Conservation (phyloP, 2,797 vertebrate genomes). For the Protosalanx chinensis region DNA sequence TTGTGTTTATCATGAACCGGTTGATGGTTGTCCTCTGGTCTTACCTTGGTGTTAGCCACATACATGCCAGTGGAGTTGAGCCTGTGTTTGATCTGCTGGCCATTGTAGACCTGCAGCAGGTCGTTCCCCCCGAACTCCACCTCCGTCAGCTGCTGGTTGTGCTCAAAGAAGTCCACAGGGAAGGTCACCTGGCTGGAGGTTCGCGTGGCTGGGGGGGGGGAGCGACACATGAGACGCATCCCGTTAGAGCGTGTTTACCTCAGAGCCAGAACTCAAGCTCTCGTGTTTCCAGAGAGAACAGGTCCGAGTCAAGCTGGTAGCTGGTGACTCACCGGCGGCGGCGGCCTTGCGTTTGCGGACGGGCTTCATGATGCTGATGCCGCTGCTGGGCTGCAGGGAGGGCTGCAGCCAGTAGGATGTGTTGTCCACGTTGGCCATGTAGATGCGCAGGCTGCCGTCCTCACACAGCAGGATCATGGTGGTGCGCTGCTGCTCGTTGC, state of each 20-base stretch:
- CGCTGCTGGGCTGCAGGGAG: constrained; percentile 92
- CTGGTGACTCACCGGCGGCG: constrained; percentile 80
- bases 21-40: neutral
- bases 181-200: constrained; percentile 95
- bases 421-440: constrained; percentile 98
- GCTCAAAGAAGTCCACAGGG: constrained; percentile 98
- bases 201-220: constrained; percentile 80
- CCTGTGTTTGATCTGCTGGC: constrained; percentile 97
- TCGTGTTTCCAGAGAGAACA: no score
- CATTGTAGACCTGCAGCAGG: constrained; percentile 96
- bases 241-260: neutral
- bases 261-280: no score
- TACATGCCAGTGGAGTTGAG: constrained; percentile 99
- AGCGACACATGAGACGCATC: neutral
- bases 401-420: constrained; percentile 98
- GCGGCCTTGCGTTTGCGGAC: constrained; percentile 94
- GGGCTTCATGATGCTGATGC: constrained; percentile 97
- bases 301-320: no score
- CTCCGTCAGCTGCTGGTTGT: constrained; percentile 97
- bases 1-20: neutral
- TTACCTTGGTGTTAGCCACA: constrained; percentile 98
- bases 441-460: constrained; percentile 95
- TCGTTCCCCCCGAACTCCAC: constrained; percentile 98
- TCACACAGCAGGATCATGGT: constrained; percentile 98
- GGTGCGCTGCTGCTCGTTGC: constrained; percentile 96